These are phyloP conservation scores for Narcine bancroftii DNA, from an alignment of 2,113 vertebrate species.

Conservation along the genomic window DNA sequence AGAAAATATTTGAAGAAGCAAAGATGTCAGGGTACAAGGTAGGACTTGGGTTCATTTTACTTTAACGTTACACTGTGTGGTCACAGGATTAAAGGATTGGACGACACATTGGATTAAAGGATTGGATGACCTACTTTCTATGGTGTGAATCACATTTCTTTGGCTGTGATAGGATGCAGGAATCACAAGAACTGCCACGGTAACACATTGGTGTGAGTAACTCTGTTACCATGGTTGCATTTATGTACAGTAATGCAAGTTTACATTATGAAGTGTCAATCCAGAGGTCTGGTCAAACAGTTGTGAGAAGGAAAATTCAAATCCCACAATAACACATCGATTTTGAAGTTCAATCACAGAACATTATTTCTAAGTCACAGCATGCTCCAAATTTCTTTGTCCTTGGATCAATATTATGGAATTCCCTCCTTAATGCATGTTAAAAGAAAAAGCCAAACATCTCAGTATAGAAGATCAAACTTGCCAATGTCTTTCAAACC, in stretches of 20 bases:
- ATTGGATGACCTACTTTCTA: neutral
- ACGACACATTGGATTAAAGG: too few species aligned
- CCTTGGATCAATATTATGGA: too few species aligned
- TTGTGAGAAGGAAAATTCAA: neutral
- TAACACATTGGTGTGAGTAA: slow-evolving; percentile 6
- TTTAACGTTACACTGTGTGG: neutral
- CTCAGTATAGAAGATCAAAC: neutral
- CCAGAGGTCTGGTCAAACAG: neutral
- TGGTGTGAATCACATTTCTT: neutral
- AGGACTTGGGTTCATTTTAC: neutral
- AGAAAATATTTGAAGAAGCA: neutral
- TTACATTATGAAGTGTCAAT: neutral
- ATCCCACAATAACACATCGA: neutral
- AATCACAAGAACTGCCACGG: slow-evolving; percentile 11
- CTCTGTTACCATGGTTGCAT: slow-evolving; percentile 22
- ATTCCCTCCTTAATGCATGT: too few species aligned
- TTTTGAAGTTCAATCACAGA: neutral
- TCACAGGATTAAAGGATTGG: neutral
- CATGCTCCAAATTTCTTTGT: too few species aligned
- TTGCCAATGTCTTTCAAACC: neutral
- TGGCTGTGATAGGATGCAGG: neutral
- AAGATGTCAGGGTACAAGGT: neutral
- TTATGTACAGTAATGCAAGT: neutral
- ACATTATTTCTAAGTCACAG: too few species aligned
- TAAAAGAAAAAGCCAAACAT: neutral